Conservation (phyloP, 2,113 vertebrate species). For the Sciurus niger region DNA sequence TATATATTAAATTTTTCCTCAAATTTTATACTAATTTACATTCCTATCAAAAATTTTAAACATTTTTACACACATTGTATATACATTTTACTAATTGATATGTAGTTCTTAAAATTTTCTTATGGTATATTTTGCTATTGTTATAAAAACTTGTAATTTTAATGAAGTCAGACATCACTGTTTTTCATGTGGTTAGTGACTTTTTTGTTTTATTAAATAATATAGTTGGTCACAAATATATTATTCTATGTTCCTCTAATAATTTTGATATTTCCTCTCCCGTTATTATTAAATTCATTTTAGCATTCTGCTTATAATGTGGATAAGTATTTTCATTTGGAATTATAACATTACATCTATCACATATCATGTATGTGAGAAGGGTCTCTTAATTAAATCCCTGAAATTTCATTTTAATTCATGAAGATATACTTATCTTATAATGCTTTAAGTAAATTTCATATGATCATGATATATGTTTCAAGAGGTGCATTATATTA, state of each 20-base stretch:
- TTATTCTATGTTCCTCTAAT: background rate
- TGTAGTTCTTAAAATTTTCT: background rate
- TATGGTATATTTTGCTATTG: background rate
- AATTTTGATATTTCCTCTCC: background rate
- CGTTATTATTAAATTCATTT: background rate
- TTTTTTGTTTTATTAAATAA: background rate
- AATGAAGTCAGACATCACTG: background rate
- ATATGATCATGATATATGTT: background rate
- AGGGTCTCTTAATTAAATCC: background rate
- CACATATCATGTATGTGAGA: background rate
- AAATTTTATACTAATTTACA: background rate
- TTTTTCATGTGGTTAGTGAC: background rate
- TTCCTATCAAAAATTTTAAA: background rate
- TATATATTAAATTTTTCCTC: background rate
- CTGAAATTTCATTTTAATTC: background rate
- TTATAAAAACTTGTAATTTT: background rate
- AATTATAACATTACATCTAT: background rate
- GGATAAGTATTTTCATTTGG: background rate
- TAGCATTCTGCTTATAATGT: background rate
- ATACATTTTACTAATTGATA: background rate
- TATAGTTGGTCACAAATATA: background rate
- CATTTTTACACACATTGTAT: background rate
- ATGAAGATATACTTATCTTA: background rate
- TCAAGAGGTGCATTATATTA: background rate
- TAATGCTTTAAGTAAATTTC: background rate